These are phyloP conservation scores for Deladenus siricidicola DNA, from an alignment of 2,888 invertebrate species.

Conservation along the genomic window DNA sequence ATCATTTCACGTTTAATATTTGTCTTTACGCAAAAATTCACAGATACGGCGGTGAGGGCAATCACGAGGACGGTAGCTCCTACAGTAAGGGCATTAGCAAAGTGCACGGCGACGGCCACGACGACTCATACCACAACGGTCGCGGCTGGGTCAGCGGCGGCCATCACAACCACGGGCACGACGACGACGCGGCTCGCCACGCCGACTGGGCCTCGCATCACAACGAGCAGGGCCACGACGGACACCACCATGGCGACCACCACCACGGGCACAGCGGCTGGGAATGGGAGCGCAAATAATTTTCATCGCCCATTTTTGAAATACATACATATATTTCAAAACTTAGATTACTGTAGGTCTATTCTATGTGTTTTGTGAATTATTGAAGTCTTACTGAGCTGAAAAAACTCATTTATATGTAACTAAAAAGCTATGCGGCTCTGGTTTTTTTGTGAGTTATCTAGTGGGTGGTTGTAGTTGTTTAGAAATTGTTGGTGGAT, in stretches of 20 bases:
- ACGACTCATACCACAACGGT: not conserved
- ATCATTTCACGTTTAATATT: no score
- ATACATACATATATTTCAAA: no score
- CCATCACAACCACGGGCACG: not conserved
- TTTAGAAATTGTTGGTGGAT: no score
- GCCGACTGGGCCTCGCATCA: not conserved
- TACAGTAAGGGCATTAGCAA: conserved; percentile 1
- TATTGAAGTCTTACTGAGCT: no score
- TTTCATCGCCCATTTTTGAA: no score
- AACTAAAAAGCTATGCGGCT: no score
- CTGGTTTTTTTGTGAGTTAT: no score
- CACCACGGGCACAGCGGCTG: not conserved
- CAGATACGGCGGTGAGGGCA: conserved; percentile 7
- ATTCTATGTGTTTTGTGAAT: no score
- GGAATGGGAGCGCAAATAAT: not conserved
- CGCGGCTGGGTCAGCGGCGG: not conserved
- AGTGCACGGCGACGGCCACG: conserved; percentile 1
- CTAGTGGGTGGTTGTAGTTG: no score
- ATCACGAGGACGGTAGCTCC: not conserved
- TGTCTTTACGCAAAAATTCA: no score
- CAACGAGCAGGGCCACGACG: not conserved
- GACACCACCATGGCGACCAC: conserved; percentile 1
- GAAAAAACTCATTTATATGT: no score
- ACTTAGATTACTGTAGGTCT: no score
- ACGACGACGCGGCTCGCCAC: not conserved